Base-by-base conservation (phyloP, 2,113 vertebrate species). In the Strix uralensis region DNA sequence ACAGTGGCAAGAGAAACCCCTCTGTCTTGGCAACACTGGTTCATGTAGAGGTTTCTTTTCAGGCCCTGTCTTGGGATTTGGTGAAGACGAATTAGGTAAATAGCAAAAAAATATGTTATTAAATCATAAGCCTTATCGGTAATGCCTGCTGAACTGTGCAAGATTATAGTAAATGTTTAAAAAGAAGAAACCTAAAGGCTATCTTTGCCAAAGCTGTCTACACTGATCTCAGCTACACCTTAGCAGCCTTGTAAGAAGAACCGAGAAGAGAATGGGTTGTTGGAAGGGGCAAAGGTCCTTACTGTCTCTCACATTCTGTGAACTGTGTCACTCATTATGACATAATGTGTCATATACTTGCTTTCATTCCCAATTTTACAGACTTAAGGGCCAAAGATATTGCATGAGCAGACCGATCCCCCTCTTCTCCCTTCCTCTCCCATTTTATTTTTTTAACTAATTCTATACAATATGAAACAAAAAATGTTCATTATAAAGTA, bases 71-170 rank as follows among this genome's bases (percentile, higher is more conserved):
- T 96, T 99, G 97, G 99, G 99, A 97, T 99, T 99, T 91, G 99
- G 99, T 96, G 99, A 99, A 98, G 99, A 99, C 88, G 99, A 99
- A 98, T 97, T 98, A 96, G 99, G 99, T 99, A 96, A 77, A 85
- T 91, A 89, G 15, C 61, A 58, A 83, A 75, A 58, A 10, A 58
- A 40, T 14, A 13, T 44, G 36, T 55, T 92, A 15, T 34, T 77
- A 46, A 69, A 44, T 75, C 55, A 21, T 71, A 77, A 40, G 30
- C 72, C 25, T 75, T 88, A 65, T 58, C 4, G 4, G n/a, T 81
- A 72, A 81, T 61, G 20, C 32, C 47, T 72, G 71, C 36, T 80
- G 42, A 72, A 73, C 57, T 36, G 59, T 91, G 66, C 49, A 54
- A 58, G 73, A 27, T n/a, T 75, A 7, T 2, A 71, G 38, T 75